These are phyloP conservation scores for Catharus ustulatus DNA, from an alignment of 2,797 vertebrate genomes.

Conservation along the genomic window DNA sequence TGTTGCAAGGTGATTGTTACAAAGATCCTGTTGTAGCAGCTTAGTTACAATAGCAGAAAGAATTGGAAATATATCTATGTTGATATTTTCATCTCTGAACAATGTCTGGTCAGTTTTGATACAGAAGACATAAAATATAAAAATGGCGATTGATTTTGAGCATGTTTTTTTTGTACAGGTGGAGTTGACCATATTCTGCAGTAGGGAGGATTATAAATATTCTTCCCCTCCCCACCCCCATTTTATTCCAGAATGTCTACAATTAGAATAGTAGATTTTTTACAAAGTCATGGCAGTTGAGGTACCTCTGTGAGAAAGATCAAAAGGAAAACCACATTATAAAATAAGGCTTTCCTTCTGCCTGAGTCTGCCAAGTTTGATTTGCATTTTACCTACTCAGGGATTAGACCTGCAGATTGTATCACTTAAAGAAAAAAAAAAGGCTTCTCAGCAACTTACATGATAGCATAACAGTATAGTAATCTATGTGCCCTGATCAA, in stretches of 20 bases:
- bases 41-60: background rate
- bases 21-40: background rate
- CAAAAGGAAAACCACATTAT: background rate
- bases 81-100: background rate
- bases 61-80: background rate
- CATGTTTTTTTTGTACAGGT: background rate
- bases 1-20: background rate
- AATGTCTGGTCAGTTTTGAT: background rate
- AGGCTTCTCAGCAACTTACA: background rate
- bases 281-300: background rate
- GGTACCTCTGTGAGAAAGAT: background rate
- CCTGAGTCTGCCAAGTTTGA: background rate
- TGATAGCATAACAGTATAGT: background rate
- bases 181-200: background rate
- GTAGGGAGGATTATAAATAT: background rate
- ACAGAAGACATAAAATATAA: background rate
- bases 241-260: background rate
- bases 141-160: background rate
- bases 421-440: background rate
- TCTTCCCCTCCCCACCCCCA: background rate
- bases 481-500: background rate
- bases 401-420: background rate
- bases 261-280: background rate
- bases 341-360: background rate
- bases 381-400: background rate